phyloP scores from a whole-genome alignment of 2,888 invertebrate species.

The Metalampra italica region DNA sequence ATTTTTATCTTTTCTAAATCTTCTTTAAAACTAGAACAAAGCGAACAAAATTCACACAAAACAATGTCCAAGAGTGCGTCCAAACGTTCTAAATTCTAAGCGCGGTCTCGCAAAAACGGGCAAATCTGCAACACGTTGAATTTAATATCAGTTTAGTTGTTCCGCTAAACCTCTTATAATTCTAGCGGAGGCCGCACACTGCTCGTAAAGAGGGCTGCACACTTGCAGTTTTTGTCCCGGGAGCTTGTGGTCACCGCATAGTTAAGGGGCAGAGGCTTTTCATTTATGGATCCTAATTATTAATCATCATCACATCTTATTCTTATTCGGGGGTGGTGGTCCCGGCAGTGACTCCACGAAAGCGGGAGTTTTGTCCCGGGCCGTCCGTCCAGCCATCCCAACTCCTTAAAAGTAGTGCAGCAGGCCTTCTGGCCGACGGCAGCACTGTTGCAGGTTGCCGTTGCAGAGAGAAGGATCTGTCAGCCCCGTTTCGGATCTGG shows the following conservation, averaged over 20 bases:
- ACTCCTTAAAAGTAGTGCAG: no score
- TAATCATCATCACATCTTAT: background rate
- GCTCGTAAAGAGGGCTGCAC: constrained; percentile 62
- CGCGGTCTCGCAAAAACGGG: background rate
- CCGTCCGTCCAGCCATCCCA: no score
- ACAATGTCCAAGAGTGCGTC: background rate
- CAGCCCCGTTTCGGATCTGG: no score
- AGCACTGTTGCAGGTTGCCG: no score
- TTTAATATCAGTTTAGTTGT: constrained; percentile 54
- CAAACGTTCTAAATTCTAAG: background rate
- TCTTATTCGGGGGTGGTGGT: no score
- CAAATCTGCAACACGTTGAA: constrained; percentile 23
- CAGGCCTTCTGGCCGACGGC: no score
- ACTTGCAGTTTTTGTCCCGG: constrained; percentile 69
- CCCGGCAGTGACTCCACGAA: no score
- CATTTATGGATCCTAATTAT: constrained; percentile 13
- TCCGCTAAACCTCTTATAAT: constrained; percentile 61
- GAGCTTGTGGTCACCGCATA: constrained; percentile 67
- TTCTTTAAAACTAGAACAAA: no score
- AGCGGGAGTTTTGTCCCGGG: no score
- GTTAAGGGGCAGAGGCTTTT: constrained; percentile 48
- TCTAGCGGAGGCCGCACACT: constrained; percentile 41
- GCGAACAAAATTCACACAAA: background rate
- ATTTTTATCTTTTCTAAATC: no score
- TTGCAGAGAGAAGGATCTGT: no score